phyloP scores from a whole-genome alignment of 2,888 invertebrate species.

The Xylophagus ater region DNA sequence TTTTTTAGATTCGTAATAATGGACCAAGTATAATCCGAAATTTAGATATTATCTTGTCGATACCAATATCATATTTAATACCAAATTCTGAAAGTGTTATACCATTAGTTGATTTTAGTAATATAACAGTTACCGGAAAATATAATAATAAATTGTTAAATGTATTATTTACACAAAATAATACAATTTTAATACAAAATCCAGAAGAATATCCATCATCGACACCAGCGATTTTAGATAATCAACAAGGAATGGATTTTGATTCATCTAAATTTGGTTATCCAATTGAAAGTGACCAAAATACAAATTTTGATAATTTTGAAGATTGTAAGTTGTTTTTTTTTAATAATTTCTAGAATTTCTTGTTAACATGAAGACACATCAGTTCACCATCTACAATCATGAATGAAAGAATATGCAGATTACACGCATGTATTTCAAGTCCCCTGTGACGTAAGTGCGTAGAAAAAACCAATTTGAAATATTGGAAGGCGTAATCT shows the following conservation, averaged over 20 bases:
- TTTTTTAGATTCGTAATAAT: slow-evolving; percentile 31
- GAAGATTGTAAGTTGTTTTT: slow-evolving; percentile 2
- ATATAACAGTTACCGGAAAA: slow-evolving; percentile 31
- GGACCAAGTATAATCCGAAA: slow-evolving; percentile 36
- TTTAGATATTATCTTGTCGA: slow-evolving; percentile 29
- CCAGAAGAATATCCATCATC: slow-evolving; percentile 25
- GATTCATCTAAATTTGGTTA: slow-evolving; percentile 18
- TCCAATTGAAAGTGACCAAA: slow-evolving; percentile 12
- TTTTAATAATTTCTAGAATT: not conserved
- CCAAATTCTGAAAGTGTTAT: slow-evolving; percentile 26
- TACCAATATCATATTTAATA: slow-evolving; percentile 34
- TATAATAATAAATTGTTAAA: slow-evolving; percentile 29
- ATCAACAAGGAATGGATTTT: slow-evolving; percentile 16
- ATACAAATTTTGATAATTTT: slow-evolving; percentile 4
- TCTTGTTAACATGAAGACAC: too few relatives aligned
- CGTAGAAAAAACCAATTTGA: too few relatives aligned
- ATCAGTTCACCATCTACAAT: too few relatives aligned
- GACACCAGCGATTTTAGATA: slow-evolving; percentile 9
- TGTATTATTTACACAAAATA: slow-evolving; percentile 31
- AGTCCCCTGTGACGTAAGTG: too few relatives aligned
- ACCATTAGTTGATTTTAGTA: slow-evolving; percentile 31
- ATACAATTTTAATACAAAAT: slow-evolving; percentile 30
- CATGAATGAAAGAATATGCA: too few relatives aligned
- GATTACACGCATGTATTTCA: too few relatives aligned
- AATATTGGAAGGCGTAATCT: too few relatives aligned